Evolutionary conservation across 2,113 vertebrate species (phyloP).

Genomic region (Sigmodon hispidus): DNA sequence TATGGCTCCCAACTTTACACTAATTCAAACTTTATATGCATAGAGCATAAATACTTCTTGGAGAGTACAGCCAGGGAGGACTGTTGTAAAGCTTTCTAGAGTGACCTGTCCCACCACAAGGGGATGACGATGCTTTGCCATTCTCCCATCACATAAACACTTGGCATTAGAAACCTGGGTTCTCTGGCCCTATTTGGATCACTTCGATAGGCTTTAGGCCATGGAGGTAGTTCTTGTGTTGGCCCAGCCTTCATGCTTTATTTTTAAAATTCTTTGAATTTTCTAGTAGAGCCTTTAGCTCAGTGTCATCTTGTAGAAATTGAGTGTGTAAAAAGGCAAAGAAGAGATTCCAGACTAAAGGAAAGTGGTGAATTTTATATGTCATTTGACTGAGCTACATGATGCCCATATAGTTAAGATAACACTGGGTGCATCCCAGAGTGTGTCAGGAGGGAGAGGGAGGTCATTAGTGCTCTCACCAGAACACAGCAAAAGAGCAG

Average conservation of each 20-base stretch:
- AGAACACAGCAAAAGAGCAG: not conserved
- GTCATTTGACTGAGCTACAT: not conserved
- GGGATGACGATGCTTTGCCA: not conserved
- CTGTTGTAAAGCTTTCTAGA: not conserved
- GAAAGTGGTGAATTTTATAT: not conserved
- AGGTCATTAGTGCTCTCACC: not conserved
- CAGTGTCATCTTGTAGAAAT: not conserved
- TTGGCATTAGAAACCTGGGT: not conserved
- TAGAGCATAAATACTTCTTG: constrained; percentile 11
- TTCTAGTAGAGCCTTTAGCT: not conserved
- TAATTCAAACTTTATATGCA: constrained; percentile 2
- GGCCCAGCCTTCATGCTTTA: not conserved
- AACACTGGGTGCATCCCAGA: not conserved
- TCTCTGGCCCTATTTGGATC: not conserved
- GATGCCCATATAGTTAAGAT: not conserved
- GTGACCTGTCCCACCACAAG: not conserved
- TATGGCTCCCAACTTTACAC: constrained; percentile 9
- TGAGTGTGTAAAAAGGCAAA: not conserved
- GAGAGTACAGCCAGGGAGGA: not conserved
- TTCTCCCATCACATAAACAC: not conserved
- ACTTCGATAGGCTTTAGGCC: not conserved
- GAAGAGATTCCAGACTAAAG: not conserved
- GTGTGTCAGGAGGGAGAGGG: not conserved
- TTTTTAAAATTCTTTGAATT: not conserved
- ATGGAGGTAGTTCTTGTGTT: not conserved